Evolutionary conservation across 2,797 vertebrate species (phyloP).

Genomic region (Babyrousa celebensis): DNA sequence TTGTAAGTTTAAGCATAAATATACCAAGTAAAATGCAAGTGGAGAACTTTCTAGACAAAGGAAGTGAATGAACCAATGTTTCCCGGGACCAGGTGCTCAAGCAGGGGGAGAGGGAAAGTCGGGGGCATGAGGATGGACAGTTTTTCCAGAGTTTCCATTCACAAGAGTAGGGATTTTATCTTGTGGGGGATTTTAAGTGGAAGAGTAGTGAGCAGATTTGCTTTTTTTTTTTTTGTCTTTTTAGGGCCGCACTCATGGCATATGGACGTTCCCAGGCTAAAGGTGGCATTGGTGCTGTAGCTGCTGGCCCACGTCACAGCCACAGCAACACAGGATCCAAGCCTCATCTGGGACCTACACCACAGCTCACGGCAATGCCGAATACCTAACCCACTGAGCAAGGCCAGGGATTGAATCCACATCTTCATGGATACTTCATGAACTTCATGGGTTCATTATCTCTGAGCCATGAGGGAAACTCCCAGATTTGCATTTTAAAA

Average conservation of each 20-base stretch:
- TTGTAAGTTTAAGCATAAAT: background rate
- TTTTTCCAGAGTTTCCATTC: background rate
- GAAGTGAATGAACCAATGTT: background rate
- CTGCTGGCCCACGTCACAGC: no score
- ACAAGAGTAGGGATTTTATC: background rate
- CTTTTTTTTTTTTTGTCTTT: background rate
- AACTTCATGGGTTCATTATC: no score
- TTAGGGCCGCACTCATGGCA: no score
- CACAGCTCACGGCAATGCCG: no score
- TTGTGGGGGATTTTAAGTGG: background rate
- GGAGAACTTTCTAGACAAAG: background rate
- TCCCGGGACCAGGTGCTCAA: background rate
- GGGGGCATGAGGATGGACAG: background rate
- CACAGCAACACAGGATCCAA: no score
- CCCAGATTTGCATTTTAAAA: background rate
- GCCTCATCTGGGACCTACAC: no score
- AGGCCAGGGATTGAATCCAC: no score
- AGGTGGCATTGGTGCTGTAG: no score
- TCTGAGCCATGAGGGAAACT: no score
- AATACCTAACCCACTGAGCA: no score
- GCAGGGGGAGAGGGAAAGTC: background rate
- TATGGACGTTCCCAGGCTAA: no score
- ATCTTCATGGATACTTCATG: no score
- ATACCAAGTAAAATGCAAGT: background rate
- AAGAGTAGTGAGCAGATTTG: background rate